These are phyloP conservation scores for Platycnemis pennipes DNA, from an alignment of 2,888 invertebrate species.

Conservation along the genomic window DNA sequence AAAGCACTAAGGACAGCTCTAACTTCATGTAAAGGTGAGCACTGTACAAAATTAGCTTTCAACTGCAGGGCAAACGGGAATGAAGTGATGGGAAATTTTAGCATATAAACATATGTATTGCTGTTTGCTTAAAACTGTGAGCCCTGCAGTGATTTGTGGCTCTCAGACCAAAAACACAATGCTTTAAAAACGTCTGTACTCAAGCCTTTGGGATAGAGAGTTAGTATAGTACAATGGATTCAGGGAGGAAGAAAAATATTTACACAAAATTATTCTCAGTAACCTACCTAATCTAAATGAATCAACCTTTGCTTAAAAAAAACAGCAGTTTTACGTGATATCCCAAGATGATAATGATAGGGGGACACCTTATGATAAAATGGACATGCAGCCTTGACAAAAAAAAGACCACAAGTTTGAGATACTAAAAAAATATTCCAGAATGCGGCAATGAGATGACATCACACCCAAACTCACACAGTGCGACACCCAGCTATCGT, in stretches of 20 bases:
- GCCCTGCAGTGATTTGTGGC: neutral
- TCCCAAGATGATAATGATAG: conserved; percentile 45
- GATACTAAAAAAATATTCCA: conserved; percentile 16
- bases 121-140: neutral
- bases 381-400: conserved; percentile 3
- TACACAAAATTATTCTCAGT: conserved; percentile 41
- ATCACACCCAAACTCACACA: conserved; percentile 25
- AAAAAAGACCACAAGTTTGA: conserved; percentile 12
- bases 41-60: neutral
- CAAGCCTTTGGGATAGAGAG: neutral
- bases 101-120: neutral
- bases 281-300: conserved; percentile 45
- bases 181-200: neutral
- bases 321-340: neutral
- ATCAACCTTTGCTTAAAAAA: neutral
- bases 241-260: conserved; percentile 23
- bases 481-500: conserved; percentile 14
- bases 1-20: neutral
- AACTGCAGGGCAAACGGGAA: neutral
- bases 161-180: neutral
- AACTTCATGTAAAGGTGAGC: conserved; percentile 21
- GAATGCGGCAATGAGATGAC: neutral
- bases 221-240: conserved; percentile 9
- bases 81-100: neutral
- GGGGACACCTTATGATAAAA: neutral